These are phyloP conservation scores for Rhinichthys osculus DNA, from an alignment of 2,797 vertebrate genomes.

Conservation along the genomic window DNA sequence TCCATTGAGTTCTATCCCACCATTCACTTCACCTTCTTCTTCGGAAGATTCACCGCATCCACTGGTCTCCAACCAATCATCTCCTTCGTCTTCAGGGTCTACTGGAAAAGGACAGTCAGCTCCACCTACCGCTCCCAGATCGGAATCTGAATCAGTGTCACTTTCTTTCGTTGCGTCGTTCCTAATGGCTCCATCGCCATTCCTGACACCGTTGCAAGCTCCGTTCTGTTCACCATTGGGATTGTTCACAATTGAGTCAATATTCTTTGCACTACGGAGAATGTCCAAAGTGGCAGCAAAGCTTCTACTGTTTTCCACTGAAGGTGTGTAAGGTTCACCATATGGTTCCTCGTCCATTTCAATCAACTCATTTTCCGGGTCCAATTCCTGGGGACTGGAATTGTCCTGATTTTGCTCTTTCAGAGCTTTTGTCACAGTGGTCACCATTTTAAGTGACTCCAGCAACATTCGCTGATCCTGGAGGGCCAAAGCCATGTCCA, in stretches of 20 bases:
- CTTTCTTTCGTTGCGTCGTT: conserved; percentile 78
- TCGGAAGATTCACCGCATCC: conserved; percentile 84
- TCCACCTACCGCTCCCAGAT: conserved; percentile 90
- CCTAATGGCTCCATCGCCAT: conserved; percentile 73
- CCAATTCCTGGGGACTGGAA: conserved; percentile 59
- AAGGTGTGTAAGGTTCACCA: conserved; percentile 87
- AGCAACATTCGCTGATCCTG: conserved; percentile 98
- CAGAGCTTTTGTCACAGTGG: conserved; percentile 88
- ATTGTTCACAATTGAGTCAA: conserved; percentile 83
- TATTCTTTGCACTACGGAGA: conserved; percentile 86
- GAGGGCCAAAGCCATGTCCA: conserved; percentile 97
- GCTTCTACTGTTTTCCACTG: conserved; percentile 90
- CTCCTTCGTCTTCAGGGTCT: conserved; percentile 62
- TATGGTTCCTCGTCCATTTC: conserved; percentile 90
- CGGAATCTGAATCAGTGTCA: conserved; percentile 82
- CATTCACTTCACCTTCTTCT: conserved; percentile 68
- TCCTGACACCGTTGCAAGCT: conserved; percentile 71
- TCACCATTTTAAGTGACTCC: conserved; percentile 95
- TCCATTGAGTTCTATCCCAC: conserved; percentile 73
- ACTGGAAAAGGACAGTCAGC: conserved; percentile 72
- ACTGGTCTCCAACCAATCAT: conserved; percentile 80
- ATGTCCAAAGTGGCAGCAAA: conserved; percentile 94
- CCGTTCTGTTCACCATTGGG: conserved; percentile 78
- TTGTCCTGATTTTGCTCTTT: conserved; percentile 78
- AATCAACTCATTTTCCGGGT: conserved; percentile 77